phyloP scores from a whole-genome alignment of 2,113 vertebrate genomes.

The Carettochelys insculpta region DNA sequence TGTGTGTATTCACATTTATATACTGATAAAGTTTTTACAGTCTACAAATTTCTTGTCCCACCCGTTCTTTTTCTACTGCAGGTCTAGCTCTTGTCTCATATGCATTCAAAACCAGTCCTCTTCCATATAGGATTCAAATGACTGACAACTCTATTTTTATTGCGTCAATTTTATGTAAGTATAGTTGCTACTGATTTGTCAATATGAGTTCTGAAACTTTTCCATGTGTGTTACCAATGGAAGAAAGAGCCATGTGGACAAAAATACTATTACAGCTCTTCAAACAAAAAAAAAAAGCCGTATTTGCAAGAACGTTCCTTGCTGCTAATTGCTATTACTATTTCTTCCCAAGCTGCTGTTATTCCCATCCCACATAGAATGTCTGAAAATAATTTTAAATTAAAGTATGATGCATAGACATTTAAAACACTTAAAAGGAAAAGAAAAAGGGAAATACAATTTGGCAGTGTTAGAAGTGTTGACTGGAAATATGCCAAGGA shows the following conservation, averaged over 20 bases:
- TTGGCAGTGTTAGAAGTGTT: slow-evolving; percentile 13
- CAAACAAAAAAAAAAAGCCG: slow-evolving; percentile 16
- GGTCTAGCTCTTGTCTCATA: not conserved
- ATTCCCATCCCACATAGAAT: slow-evolving; percentile 12
- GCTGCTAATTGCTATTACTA: slow-evolving; percentile 46
- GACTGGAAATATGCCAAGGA: not conserved
- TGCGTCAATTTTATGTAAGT: slow-evolving; percentile 25
- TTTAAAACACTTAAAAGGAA: slow-evolving; percentile 32
- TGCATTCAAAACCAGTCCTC: not conserved
- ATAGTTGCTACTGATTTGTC: slow-evolving; percentile 20
- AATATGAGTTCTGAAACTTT: slow-evolving; percentile 13
- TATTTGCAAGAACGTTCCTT: slow-evolving; percentile 38
- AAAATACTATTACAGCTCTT: slow-evolving; percentile 53
- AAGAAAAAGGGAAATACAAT: not conserved
- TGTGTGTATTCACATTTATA: too few species aligned
- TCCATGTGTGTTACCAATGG: not conserved
- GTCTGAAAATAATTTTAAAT: slow-evolving; percentile 69
- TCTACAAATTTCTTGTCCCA: fast-evolving
- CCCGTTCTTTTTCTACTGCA: not conserved
- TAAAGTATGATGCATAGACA: slow-evolving; percentile 49
- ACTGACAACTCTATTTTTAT: too few species aligned
- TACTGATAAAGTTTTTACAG: too few species aligned
- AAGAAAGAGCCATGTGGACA: slow-evolving; percentile 56
- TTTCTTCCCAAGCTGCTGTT: slow-evolving; percentile 30
- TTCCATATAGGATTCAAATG: not conserved